Evolutionary conservation across 2,797 vertebrate genomes (phyloP), one percentile per base, ranked within the genome.

Genomic region (Sus cebifrons): DNA sequence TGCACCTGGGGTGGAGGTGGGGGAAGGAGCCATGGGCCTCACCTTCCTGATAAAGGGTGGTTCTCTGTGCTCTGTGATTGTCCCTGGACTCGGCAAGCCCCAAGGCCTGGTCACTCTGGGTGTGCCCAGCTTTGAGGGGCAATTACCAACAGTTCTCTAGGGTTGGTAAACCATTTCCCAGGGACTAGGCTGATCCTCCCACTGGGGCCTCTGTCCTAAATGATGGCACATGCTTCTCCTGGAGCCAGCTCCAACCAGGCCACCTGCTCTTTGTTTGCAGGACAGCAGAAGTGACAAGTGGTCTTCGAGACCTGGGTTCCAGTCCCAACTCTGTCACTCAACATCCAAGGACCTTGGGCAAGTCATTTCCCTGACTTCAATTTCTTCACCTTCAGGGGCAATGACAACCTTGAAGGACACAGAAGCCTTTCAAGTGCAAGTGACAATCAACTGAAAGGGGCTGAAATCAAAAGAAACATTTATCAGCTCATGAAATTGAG

Each of bases 401-500:
- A 81, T 21, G 67, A 71, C n/a, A 75, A 70, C n/a, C 16, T 70
- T 78, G 36, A 67, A 16, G 25, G 58, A 89, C 52, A 93, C 62
- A 25, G 54, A 88, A 73, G 5, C 1, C 3, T 82, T 56, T 88
- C n/a, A 68, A 36, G 36, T 21, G 64, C 49, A 58, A 68, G 29
- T 44, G 71, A 85, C 62, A 70, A 77, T 67, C 52, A 90, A 12
- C 25, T 79, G 54, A 77, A 54, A 85, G 27, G 44, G 79, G 25
- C 44, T 94, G 79, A 92, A 70, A 36, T 65, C 82, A 23, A 96
- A 90, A 90, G 14, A 32, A 56, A 60, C 58, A 36, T 21, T 40
- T 74, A 64, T 49, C 52, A 49, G 27, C 40, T 81, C 15, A 15
- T 67, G n/a, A 84, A 75, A 75, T 17, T 40, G 32, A 75, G 49